Base-by-base conservation (phyloP, 2,113 vertebrate species). In the Baryphthengus martii region DNA sequence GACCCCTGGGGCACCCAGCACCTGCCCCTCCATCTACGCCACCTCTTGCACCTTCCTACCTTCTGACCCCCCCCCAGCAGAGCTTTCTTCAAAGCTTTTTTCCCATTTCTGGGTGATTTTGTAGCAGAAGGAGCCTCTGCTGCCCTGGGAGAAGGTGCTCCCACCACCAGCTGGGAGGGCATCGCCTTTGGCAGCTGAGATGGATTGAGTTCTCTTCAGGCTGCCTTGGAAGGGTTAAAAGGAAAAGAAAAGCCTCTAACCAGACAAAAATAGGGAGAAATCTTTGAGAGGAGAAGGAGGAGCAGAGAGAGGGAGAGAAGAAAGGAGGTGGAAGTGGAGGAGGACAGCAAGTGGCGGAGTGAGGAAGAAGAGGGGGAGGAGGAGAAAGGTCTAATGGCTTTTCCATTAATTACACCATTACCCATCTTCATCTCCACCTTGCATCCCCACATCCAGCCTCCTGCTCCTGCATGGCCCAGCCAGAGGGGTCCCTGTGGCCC, bases 341-440 rank as follows among this genome's bases (percentile, higher is more conserved):
- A 83, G 80, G 93, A 96, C 88, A 88, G 59, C 79, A 65, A 97
- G 94, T 93, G 93, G 93, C 24, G 76, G 91, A 94, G 96, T 94
- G 96, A 96, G 95, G 96, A 94, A 96, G 95, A 92, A 83, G 96
- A 95, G 92, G 94, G 70, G 97, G 95, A 97, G 96, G 94, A 95
- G 80, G 92, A 97, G 93, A 95, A 96, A 96, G 91, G 95, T 93
- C 96, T 97, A 97, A 98, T 96, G 97, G 97, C 96, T 98, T 95
- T 97, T 97, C 97, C 97, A 97, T 97, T 98, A 98, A 98, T 98
- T 98, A 97, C 95, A 96, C 98, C 92, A 86, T 97, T 97, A 92
- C 95, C 90, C 96, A 97, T 95, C 95, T 96, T 97, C 95, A 71
- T 93, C 89, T 93, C 94, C 93, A 95, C 95, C 63, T 52, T 91